Evolutionary conservation across 2,888 invertebrate genomes (phyloP), one percentile per base, ranked within the genome.

Genomic region (Cryptocheilus praepositus): DNA sequence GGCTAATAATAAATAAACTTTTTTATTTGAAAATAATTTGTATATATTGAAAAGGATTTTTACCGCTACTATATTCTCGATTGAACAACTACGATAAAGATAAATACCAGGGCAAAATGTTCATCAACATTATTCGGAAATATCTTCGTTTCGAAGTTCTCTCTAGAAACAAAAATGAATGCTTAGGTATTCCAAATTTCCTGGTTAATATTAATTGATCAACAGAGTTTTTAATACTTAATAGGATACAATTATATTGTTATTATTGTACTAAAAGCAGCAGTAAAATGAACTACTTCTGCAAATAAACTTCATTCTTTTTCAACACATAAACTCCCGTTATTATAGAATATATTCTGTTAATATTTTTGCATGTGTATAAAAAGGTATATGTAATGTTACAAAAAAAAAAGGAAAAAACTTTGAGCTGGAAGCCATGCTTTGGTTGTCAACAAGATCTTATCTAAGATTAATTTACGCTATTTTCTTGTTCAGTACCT

Each of bases 281-380:
- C 61, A 72, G 75, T 70, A 72, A 75, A 75, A 65, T 70, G 28
- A 61, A 72, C 64, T 19, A 69, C 58, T 74, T 74, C 55, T 75
- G 49, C 49, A 49, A 70, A n/a, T 18, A 62, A 57, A 43, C 61
- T 45, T 62, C 66, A 62, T 65, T 54, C 18, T 54, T 43, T 54
- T 61, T 61, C 36, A 36, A 36, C 8, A 46, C 65, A 57, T 53
- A 16, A 63, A 61, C 36, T 16, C 44, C 19, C 22, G n/a, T 49
- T 49, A 15, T 58, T 58, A 36, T 25, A n/a, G 46, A 58, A 16
- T 49, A 28, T 49, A 60, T 52, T 52, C 22, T 19, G 21, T 52
- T 83, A 70, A 56, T 83, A 87, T 63, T 86, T 82, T 77, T 91
- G 91, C 15, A 28, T 21, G 21, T 19, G 15, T 21, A 15, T 44